phyloP scores from a whole-genome alignment of 1,140 invertebrate species.

The Zophobas atratus region DNA sequence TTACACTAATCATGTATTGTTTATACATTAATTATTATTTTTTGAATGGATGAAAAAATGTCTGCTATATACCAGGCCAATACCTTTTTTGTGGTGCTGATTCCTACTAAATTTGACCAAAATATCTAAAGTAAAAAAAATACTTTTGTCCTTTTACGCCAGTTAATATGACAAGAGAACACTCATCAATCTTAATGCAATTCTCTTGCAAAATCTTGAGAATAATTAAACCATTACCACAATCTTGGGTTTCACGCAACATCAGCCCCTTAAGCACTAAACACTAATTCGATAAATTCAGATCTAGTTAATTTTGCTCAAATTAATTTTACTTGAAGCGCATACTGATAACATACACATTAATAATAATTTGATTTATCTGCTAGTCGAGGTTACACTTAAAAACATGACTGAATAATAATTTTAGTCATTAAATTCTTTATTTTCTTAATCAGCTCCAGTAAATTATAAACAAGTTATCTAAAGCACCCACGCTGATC shows the following conservation, averaged over 20 bases:
- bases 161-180: too few relatives aligned
- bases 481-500: conserved; percentile 43
- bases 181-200: too few relatives aligned
- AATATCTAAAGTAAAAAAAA: too few relatives aligned
- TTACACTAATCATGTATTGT: neutral
- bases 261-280: neutral
- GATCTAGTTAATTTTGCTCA: neutral
- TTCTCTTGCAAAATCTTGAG: too few relatives aligned
- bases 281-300: neutral
- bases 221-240: too few relatives aligned
- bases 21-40: neutral
- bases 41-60: too few relatives aligned
- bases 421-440: conserved; percentile 38
- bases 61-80: too few relatives aligned
- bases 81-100: too few relatives aligned
- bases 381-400: conserved; percentile 20
- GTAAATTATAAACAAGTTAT: conserved; percentile 40
- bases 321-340: neutral
- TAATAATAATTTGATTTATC: conserved; percentile 34
- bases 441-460: conserved; percentile 30
- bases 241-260: too few relatives aligned
- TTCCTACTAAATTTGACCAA: too few relatives aligned
- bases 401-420: conserved; percentile 33
- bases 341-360: conserved; percentile 6
- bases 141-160: too few relatives aligned